Percentiles rank a stretch among this genome's conserved stretches.
Conservation (phyloP, 1,140 invertebrate species). For the Melanaphis sacchari region DNA sequence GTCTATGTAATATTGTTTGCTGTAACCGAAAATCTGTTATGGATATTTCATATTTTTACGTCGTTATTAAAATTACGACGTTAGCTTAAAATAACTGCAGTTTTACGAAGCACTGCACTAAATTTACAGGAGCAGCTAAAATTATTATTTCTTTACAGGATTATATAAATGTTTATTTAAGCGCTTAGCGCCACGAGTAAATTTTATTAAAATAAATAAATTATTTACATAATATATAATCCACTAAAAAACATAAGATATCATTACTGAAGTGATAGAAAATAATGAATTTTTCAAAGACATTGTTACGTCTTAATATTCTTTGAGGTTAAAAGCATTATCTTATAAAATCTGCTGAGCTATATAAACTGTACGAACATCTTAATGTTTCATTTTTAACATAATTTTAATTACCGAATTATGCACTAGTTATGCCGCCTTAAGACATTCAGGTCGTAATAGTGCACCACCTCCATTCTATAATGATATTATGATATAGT, state of each 20-base stretch:
- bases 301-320: background rate
- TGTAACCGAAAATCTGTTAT: background rate
- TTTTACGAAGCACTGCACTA: background rate
- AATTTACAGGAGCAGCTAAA: background rate
- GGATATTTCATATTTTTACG: background rate
- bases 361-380: background rate
- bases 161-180: background rate
- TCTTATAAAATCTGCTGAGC: background rate
- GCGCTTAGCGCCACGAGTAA: background rate
- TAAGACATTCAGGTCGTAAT: background rate
- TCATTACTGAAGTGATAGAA: background rate
- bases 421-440: background rate
- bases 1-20: background rate
- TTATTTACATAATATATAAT: background rate
- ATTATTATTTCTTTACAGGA: background rate
- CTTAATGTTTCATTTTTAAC: slow-evolving; percentile 25
- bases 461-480: background rate
- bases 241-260: background rate
- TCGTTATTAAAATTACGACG: background rate
- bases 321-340: background rate
- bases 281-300: background rate
- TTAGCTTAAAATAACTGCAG: background rate
- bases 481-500: background rate
- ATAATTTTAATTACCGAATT: slow-evolving; percentile 17
- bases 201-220: background rate